Evolutionary conservation across 2,113 vertebrate species (phyloP).

Genomic region (Lycaon pictus): DNA sequence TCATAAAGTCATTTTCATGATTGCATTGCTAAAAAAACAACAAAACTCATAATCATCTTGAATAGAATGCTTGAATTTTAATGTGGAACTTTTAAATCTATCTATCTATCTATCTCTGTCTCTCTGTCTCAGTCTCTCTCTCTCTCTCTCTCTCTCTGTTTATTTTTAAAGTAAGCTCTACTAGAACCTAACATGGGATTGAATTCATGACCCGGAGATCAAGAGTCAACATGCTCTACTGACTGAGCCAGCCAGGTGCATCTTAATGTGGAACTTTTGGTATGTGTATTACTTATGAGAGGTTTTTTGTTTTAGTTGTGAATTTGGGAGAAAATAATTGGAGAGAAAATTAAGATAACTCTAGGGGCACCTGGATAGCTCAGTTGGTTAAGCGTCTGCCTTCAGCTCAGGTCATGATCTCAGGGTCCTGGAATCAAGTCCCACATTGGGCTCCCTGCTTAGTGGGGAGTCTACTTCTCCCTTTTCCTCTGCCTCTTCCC

Average conservation of each 20-base stretch:
- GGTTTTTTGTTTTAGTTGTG: constrained; percentile 10
- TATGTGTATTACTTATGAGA: not conserved
- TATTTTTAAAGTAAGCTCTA: not conserved
- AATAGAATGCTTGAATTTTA: constrained; percentile 14
- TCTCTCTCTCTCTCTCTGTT: too few species aligned
- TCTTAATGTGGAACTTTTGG: constrained; percentile 13
- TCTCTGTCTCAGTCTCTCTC: too few species aligned
- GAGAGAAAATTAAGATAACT: constrained; percentile 11
- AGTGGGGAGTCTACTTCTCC: too few species aligned
- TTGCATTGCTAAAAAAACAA: constrained; percentile 7
- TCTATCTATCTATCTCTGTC: too few species aligned
- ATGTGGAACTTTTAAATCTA: not conserved
- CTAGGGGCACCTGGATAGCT: not conserved
- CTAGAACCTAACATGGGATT: not conserved
- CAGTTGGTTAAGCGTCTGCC: too few species aligned
- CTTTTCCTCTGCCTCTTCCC: too few species aligned
- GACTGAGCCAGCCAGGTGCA: not conserved
- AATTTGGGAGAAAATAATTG: not conserved
- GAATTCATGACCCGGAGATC: not conserved
- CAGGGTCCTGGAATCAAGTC: too few species aligned
- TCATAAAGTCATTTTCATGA: constrained; percentile 34
- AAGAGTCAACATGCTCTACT: not conserved
- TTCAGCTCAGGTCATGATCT: too few species aligned
- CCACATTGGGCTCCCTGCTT: too few species aligned
- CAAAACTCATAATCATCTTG: not conserved